Base-by-base conservation (phyloP, 2,113 vertebrate genomes). In the Hystrix brachyura region DNA sequence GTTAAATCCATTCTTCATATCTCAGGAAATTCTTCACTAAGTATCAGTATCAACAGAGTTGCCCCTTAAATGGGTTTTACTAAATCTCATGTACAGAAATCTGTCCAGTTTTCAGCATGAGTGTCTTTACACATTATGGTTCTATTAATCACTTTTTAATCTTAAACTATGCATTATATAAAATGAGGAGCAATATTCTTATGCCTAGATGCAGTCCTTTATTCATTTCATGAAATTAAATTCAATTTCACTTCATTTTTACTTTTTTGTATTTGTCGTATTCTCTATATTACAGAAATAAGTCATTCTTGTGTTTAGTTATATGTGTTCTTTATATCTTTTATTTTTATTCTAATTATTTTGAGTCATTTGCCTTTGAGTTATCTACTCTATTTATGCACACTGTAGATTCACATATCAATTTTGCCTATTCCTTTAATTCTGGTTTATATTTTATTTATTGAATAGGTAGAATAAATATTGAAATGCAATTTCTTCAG, bases 381-480 rank as follows among this genome's bases (percentile, higher is more conserved):
- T 59, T 88, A 55, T 91, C 0, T 11, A 71, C 51, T 88, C 17
- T 76, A 91, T 90, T 82, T 48, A 91, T 65, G 88, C 23, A 85
- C 82, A 93, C 87, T 72, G 34, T 46, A 76, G 27, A 78, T 80
- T 88, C 38, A 53, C 18, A 71, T 81, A 64, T 94, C 43, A 82
- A 32, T 55, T 62, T 1, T 48, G 6, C 64, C 19, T 92, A 8
- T 69, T 88, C 38, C 82, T 94, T 94, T 79, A 29, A 23, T 55
- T 59, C 32, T 87, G 29, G 13, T 87, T 94, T 97, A 19, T 87
- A 71, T 85, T 90, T 91, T 96, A 87, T 79, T 91, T 89, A 82
- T 88, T 93, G 8, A n/a, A 48, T 96, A 79, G 53, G 53, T 10
- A 18, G 76, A 29, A 78, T 51, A 51, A 78, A 51, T 53, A 53